Evolutionary conservation across 2,888 invertebrate species (phyloP).

Genomic region (Eupithecia exiguata): DNA sequence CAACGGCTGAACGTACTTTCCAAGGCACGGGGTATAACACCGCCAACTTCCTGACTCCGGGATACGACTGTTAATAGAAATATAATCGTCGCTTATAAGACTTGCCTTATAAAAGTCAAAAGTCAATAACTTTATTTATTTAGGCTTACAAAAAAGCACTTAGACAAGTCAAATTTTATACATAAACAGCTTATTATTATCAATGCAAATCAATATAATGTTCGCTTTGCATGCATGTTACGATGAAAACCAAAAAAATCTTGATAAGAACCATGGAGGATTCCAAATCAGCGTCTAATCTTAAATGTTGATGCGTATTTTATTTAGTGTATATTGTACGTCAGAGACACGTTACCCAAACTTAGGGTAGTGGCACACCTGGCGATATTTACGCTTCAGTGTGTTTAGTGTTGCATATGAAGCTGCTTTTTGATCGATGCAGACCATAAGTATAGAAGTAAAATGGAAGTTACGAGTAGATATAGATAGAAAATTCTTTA

Average conservation of each 20-base stretch:
- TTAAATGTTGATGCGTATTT: constrained; percentile 24
- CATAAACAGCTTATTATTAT: too few relatives aligned
- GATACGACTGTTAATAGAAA: neutral
- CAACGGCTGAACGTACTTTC: too few relatives aligned
- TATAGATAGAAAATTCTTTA: too few relatives aligned
- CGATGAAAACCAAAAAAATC: constrained; percentile 9
- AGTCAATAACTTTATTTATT: too few relatives aligned
- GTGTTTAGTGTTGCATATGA: neutral
- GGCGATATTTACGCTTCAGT: neutral
- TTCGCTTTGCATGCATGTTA: neutral
- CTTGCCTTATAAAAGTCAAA: neutral
- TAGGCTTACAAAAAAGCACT: too few relatives aligned
- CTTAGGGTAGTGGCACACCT: constrained; percentile 19
- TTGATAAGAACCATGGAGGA: constrained; percentile 12
- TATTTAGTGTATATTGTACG: constrained; percentile 42
- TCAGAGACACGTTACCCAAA: constrained; percentile 49
- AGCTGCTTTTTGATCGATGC: neutral
- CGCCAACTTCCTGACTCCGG: too few relatives aligned
- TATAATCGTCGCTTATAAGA: neutral
- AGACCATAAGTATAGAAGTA: neutral
- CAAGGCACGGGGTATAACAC: too few relatives aligned
- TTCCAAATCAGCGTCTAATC: constrained; percentile 19
- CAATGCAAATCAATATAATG: too few relatives aligned
- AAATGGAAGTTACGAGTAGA: neutral
- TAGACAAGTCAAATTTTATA: too few relatives aligned